Conservation (phyloP, 2,113 vertebrate genomes). For the Apteryx mantelli region DNA sequence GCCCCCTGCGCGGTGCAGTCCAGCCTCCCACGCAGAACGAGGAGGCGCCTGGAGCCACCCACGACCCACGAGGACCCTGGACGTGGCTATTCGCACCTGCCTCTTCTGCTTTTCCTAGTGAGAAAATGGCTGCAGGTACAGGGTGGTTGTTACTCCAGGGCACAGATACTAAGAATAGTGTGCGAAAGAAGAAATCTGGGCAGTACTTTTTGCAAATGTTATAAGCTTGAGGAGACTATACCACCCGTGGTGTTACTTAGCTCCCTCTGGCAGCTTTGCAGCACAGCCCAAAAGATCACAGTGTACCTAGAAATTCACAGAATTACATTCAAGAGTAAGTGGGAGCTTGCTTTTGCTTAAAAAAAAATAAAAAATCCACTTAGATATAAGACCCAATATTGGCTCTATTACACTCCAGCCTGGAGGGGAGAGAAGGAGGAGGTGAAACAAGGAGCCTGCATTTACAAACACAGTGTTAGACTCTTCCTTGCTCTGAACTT, state of each 20-base stretch:
- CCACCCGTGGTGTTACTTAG: not conserved
- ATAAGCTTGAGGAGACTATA: not conserved
- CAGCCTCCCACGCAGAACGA: accelerated
- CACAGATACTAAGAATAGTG: not conserved
- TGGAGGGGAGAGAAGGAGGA: not conserved
- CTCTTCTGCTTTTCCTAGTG: not conserved
- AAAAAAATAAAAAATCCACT: not conserved
- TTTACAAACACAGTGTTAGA: not conserved
- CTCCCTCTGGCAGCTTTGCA: not conserved
- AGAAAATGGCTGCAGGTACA: not conserved
- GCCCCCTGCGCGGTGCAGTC: not conserved
- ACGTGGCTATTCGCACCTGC: not conserved
- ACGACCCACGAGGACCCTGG: not conserved
- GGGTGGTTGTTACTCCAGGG: not conserved
- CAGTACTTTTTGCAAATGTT: not conserved
- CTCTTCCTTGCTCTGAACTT: not conserved
- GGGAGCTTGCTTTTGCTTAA: not conserved
- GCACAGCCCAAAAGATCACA: not conserved
- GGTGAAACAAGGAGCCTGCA: not conserved
- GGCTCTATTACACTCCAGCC: not conserved
- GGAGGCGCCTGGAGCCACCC: not conserved
- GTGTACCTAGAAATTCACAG: not conserved
- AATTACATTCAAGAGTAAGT: not conserved
- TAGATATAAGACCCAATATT: not conserved
- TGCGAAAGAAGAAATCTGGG: not conserved